Base-by-base conservation (phyloP, 2,888 invertebrate genomes). In the Caenorhabditis sinica region DNA sequence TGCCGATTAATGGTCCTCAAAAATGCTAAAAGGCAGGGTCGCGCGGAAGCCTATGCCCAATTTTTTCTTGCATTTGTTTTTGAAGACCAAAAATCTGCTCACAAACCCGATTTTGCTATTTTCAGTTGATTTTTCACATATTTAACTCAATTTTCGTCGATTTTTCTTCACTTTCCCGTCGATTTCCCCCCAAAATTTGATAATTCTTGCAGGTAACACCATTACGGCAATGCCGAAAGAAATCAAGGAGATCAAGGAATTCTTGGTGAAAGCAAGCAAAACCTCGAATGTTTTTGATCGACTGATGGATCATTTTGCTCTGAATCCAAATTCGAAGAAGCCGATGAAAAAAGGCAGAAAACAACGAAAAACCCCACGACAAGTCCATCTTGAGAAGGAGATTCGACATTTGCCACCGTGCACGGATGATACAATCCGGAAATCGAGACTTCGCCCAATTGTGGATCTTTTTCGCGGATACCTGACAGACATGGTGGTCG, bases 221-320 rank as follows among this genome's bases (percentile, higher is more conserved):
- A 66, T 80, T 74, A 89, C 75, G 49, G n/a, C n/a, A n/a, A 93
- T 93, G 99, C n/a, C n/a, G n/a, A n/a, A n/a, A n/a, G n/a, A n/a
- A n/a, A n/a, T n/a, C n/a, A n/a, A 96, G 94, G 99, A 99, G 94
- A 99, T 99, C 93, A 99, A 99, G 94, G 98, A 99, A 94, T n/a
- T n/a, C n/a, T n/a, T n/a, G n/a, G n/a, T n/a, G n/a, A n/a, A n/a
- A n/a, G n/a, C n/a, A n/a, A n/a, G n/a, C n/a, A 33, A 8, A 33
- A 96, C n/a, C 4, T 33, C 33, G 5, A 33, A 33, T 6, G 33
- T 4, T 8, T 33, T 8, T 6, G 8, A n/a, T n/a, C n/a, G n/a
- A n/a, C n/a, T n/a, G n/a, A n/a, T n/a, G n/a, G n/a, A n/a, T n/a
- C n/a, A 40, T n/a, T n/a, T n/a, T n/a, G n/a, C n/a, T n/a, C n/a